Base-by-base conservation (phyloP, 23 tunicate genomes). In the Trididemnum nubilum region DNA sequence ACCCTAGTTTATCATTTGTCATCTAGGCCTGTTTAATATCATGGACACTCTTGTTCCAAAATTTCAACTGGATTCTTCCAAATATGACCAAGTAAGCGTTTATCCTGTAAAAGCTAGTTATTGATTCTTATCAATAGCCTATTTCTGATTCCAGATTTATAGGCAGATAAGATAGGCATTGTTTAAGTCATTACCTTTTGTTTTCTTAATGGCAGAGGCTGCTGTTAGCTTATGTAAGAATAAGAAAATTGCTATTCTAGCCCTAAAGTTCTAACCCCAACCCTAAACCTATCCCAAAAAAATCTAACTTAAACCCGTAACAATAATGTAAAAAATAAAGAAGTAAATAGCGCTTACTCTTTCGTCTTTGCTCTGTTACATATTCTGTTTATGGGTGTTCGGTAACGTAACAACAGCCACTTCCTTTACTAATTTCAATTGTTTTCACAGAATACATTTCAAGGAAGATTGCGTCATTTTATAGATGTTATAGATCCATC, bases 401-500 rank as follows among this genome's bases (percentile, higher is more conserved):
- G 9, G 54, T 9, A 44, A 44, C 15, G 54, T 9, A 44, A 15
- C 54, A 44, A 7, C 12, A 9, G 15, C 15, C 12, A 9, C 9
- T 44, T 44, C 12, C 15, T 7, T 44, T 44, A 44, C 9, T 9
- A 44, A 44, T 44, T 15, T 15, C 54, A 7, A 7, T 9, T n/a
- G 26, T 12, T 24, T 29, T 69, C 32, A 28, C 32, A 69, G 74
- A 34, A 33, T n/a, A 89, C 87, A 60, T 95, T 95, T 78, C 82
- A 84, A 59, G 99, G 99, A 35, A 70, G 99, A 81, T 77, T 85
- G 77, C 73, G 64, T 15, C 99, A 95, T 74, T 95, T 95, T 57
- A 30, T 89, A 1, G 73, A 95, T 74, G 91, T 95, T 2, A 89
- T 89, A 34, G 94, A 89, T 81, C 99, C 99, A 33, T 57, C 85